Conservation (phyloP, 2,797 vertebrate species). For the Enteromius treurensis region DNA sequence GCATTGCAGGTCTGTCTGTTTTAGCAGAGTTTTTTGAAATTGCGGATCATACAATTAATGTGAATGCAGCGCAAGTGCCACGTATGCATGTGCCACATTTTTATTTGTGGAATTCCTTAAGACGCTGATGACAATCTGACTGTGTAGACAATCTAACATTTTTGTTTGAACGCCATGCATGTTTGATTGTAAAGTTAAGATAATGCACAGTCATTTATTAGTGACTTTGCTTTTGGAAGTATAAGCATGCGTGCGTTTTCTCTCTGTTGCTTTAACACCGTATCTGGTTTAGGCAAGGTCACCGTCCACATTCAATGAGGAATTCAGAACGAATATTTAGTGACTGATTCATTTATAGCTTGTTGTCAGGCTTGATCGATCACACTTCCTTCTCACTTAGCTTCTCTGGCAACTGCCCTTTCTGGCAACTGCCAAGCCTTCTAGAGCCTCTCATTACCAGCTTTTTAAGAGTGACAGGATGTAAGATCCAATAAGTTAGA, state of each 20-base stretch:
- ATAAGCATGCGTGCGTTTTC: not conserved
- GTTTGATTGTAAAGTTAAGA: not conserved
- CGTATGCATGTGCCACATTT: not conserved
- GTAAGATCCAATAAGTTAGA: constrained; percentile 7
- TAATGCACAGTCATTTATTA: not conserved
- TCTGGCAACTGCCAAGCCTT: constrained; percentile 40
- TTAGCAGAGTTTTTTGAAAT: not conserved
- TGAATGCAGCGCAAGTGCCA: not conserved
- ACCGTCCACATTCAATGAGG: constrained; percentile 55
- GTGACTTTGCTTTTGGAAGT: not conserved
- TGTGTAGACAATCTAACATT: not conserved
- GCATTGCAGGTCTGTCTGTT: not conserved
- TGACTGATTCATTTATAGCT: constrained; percentile 72
- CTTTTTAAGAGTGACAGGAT: constrained; percentile 31
- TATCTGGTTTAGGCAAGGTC: constrained; percentile 56
- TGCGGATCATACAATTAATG: constrained; percentile 1
- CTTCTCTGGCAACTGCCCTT: constrained; percentile 64
- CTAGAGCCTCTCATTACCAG: constrained; percentile 27
- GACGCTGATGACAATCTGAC: not conserved
- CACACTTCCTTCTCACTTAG: constrained; percentile 65
- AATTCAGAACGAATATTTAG: constrained; percentile 74
- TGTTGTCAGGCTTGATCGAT: constrained; percentile 75
- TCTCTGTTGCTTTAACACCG: not conserved
- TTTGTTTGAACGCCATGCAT: not conserved
- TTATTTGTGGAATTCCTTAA: not conserved